A percentile compares a stretch with the other conserved stretches of the same genome.
phyloP scores from a whole-genome alignment of 2,797 vertebrate species.

The Ataeniobius toweri region DNA sequence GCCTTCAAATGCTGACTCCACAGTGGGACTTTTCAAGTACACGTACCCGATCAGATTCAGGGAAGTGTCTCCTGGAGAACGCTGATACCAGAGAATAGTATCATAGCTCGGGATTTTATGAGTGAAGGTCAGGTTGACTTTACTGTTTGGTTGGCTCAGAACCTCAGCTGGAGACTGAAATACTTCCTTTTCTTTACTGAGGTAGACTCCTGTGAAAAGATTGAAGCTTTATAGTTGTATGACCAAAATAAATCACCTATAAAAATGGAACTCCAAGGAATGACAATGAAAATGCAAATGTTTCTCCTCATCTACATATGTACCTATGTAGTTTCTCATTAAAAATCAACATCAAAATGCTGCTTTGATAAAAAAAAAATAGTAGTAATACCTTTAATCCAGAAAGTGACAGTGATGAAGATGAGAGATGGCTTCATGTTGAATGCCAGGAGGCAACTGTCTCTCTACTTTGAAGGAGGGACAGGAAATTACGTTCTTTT shows the following conservation, averaged over 20 bases:
- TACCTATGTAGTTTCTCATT: not conserved
- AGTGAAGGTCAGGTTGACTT: conserved; percentile 43
- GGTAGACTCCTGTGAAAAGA: conserved; percentile 42
- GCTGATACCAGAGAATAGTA: conserved; percentile 69
- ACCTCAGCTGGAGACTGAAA: conserved; percentile 39
- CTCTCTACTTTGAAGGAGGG: conserved; percentile 13
- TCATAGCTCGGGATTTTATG: conserved; percentile 50
- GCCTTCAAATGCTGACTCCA: conserved; percentile 11
- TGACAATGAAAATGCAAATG: too few relatives aligned
- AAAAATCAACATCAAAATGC: too few relatives aligned
- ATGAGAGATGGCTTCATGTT: conserved; percentile 31
- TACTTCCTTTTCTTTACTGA: conserved; percentile 35
- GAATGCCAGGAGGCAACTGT: conserved; percentile 8
- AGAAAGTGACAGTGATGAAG: conserved; percentile 14
- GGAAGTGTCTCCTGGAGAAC: conserved; percentile 31
- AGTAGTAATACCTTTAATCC: conserved; percentile 42
- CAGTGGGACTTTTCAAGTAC: accelerated
- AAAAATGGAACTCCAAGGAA: not conserved
- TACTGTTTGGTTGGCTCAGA: not conserved
- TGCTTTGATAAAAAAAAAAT: not conserved
- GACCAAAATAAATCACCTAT: not conserved
- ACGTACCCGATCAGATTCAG: conserved; percentile 54
- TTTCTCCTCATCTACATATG: not conserved
- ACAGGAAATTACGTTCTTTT: not conserved
- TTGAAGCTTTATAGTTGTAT: not conserved